A percentile compares a stretch with the other conserved stretches of the same genome.
Conservation (phyloP, 2,797 vertebrate genomes). For the Lagodon rhomboides region DNA sequence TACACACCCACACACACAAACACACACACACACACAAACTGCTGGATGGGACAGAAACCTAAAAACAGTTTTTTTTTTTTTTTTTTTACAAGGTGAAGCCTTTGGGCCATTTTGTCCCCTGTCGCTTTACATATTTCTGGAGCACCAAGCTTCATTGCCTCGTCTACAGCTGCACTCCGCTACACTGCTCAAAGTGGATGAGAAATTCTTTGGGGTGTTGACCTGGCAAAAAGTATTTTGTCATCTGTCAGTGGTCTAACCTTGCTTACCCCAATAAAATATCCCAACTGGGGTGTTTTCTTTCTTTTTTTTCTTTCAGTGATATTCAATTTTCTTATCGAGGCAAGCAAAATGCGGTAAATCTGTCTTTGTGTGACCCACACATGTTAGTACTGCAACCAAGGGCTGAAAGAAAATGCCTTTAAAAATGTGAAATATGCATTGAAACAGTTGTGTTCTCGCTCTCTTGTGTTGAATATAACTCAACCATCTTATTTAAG, state of each 20-base stretch:
- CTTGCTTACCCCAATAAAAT: conserved; percentile 11
- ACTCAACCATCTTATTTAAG: too few species aligned
- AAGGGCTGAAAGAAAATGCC: too few species aligned
- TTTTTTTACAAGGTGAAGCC: conserved; percentile 54
- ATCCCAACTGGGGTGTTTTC: conserved; percentile 2
- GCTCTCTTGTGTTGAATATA: too few species aligned
- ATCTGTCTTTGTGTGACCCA: not conserved
- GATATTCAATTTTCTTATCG: not conserved
- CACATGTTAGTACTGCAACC: not conserved
- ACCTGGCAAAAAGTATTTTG: conserved; percentile 54
- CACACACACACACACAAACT: conserved; percentile 12
- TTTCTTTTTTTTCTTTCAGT: not conserved
- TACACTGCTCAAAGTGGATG: conserved; percentile 29
- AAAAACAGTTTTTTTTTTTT: conserved; percentile 18
- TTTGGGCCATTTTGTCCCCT: conserved; percentile 59
- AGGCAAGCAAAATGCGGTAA: not conserved
- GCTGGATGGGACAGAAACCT: conserved; percentile 23
- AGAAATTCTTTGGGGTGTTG: conserved; percentile 35
- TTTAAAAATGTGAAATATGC: too few species aligned
- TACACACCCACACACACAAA: conserved; percentile 9
- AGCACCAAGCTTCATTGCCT: conserved; percentile 45
- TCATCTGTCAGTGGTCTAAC: conserved; percentile 33
- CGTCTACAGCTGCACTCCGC: conserved; percentile 28
- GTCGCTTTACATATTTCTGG: conserved; percentile 68
- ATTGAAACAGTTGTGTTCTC: too few species aligned